These are phyloP conservation scores for Hybognathus amarus DNA, from an alignment of 2,797 vertebrate genomes.

Conservation along the genomic window DNA sequence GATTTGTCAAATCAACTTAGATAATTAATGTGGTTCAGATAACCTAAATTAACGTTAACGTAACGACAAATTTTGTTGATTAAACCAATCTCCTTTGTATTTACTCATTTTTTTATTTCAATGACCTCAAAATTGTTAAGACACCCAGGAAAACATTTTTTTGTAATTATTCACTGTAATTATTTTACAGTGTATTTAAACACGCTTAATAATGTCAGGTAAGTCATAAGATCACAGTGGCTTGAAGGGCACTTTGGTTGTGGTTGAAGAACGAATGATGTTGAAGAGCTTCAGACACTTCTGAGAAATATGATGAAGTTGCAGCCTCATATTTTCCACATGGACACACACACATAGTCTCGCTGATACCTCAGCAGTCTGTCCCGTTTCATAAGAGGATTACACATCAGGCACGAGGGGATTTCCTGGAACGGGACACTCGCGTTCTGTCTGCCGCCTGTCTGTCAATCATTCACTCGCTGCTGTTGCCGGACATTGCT, in stretches of 20 bases:
- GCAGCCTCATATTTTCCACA: conserved; percentile 30
- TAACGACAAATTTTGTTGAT: too few species aligned
- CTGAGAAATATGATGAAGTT: conserved; percentile 21
- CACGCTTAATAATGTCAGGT: too few species aligned
- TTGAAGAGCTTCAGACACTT: conserved; percentile 4
- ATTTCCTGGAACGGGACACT: conserved; percentile 33
- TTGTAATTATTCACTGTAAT: too few species aligned
- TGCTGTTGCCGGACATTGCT: conserved; percentile 21
- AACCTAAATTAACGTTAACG: too few species aligned
- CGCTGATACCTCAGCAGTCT: conserved; percentile 20
- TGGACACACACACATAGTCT: conserved; percentile 12
- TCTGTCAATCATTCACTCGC: conserved; percentile 36
- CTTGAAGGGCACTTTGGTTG: conserved; percentile 15
- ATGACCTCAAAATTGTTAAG: too few species aligned
- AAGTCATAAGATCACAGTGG: background rate
- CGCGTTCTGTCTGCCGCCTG: conserved; percentile 5
- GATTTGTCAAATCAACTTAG: too few species aligned
- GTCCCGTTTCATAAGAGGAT: conserved; percentile 40
- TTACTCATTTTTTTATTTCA: too few species aligned
- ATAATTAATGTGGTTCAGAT: too few species aligned
- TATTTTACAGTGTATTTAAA: too few species aligned
- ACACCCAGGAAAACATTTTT: too few species aligned
- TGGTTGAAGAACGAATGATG: background rate
- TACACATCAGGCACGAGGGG: conserved; percentile 19
- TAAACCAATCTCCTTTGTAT: too few species aligned